Conservation (phyloP, 2,888 invertebrate species). For the Myopa tessellatipennis region DNA sequence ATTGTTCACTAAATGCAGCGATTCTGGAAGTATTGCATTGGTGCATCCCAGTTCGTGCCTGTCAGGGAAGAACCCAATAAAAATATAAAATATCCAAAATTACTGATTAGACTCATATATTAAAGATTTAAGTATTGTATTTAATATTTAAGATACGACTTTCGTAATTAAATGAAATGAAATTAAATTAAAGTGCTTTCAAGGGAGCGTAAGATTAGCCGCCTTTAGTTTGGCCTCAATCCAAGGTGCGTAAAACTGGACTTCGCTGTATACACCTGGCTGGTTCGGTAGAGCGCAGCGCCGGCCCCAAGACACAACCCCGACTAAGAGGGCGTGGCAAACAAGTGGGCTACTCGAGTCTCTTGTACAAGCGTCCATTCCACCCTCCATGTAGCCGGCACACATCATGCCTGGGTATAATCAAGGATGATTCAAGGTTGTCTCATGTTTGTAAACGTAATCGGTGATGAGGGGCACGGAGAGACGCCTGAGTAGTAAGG, state of each 20-base stretch:
- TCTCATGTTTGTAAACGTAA: slow-evolving; percentile 57
- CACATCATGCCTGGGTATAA: slow-evolving; percentile 54
- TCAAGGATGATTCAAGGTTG: slow-evolving; percentile 27
- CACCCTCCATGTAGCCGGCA: slow-evolving; percentile 54
- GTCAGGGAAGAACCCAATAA: too few species aligned
- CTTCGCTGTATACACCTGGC: slow-evolving; percentile 55
- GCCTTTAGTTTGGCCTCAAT: not conserved
- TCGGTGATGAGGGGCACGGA: slow-evolving; percentile 58
- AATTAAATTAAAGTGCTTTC: too few species aligned
- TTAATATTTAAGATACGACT: too few species aligned
- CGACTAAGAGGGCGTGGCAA: slow-evolving; percentile 49
- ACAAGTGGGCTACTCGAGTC: slow-evolving; percentile 57
- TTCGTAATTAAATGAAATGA: too few species aligned
- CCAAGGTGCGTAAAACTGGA: slow-evolving; percentile 46
- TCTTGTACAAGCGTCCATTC: slow-evolving; percentile 53
- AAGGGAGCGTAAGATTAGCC: not conserved
- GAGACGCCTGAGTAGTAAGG: slow-evolving; percentile 55
- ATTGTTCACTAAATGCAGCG: not conserved
- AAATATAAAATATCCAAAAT: too few species aligned
- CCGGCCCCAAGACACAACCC: slow-evolving; percentile 54
- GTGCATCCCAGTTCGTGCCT: too few species aligned
- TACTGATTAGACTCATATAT: too few species aligned
- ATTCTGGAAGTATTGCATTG: too few species aligned
- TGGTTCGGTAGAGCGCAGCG: slow-evolving; percentile 51
- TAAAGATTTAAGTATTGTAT: too few species aligned